A percentile compares a stretch with the other conserved stretches of the same genome.
phyloP scores from a whole-genome alignment of 2,113 vertebrate species.

The Oreochromis niloticus region DNA sequence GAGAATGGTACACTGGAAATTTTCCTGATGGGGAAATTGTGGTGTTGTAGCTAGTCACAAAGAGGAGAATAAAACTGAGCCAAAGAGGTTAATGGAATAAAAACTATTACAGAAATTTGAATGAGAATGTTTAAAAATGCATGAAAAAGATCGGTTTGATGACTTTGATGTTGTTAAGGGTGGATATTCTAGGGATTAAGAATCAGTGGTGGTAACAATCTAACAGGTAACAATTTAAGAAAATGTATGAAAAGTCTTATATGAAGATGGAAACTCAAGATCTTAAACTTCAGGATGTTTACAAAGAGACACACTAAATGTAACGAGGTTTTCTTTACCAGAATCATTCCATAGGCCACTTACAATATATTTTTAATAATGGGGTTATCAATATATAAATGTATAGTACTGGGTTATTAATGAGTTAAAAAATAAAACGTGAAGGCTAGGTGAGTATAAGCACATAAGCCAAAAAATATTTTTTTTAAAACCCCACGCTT shows the following conservation, averaged over 20 bases:
- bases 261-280: not conserved
- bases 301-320: not conserved
- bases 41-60: not conserved
- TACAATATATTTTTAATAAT: not conserved
- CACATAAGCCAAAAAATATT: fast-evolving
- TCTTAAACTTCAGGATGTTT: not conserved
- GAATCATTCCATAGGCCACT: not conserved
- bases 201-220: not conserved
- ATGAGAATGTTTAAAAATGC: not conserved
- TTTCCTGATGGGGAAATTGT: not conserved
- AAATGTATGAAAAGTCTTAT: not conserved
- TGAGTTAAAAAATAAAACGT: not conserved
- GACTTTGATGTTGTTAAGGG: not conserved
- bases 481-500: fast-evolving
- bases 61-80: not conserved
- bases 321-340: fast-evolving
- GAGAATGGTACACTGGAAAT: not conserved
- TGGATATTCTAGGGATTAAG: not conserved
- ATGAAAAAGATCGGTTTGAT: fast-evolving
- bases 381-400: not conserved
- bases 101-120: not conserved
- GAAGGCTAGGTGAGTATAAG: not conserved
- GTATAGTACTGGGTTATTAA: fast-evolving
- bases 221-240: not conserved
- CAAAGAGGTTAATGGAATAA: not conserved